Evolutionary conservation across 92 coral and sea anemone species (phyloP), one percentile per base, ranked within the genome.

Genomic region (Anthopleura xanthogrammica): DNA sequence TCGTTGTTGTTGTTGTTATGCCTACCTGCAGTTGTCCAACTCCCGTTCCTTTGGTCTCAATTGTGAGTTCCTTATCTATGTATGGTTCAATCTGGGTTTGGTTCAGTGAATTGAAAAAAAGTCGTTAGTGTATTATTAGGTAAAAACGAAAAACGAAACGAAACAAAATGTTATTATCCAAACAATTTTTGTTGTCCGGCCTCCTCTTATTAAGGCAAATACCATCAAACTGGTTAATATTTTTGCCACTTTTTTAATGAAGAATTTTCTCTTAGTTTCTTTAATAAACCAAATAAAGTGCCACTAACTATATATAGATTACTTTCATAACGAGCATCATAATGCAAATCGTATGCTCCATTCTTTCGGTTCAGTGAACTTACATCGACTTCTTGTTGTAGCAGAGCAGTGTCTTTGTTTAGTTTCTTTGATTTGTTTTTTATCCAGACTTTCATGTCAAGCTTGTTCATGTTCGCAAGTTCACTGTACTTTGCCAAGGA

Each of bases 401-500:
- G 36, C 12, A 64, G 72, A 64, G 36, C 20, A n/a, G 24, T 64
- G 72, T 64, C 72, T 64, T 64, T 64, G 29, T 20, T 64, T 23
- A 64, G 22, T 62, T 80, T 71, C 70, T 22, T 64, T 8, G 72
- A 64, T n/a, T 86, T 36, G 72, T 64, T 64, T 64, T 64, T 64
- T 64, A 64, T 64, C 72, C 72, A 88, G 20, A 93, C 92, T 16
- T 77, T 88, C 66, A 93, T 81, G 77, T 91, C 84, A 77, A 93
- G 85, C 9, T 79, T 79, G 46, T 84, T 82, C 1, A 93, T 93
- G 2, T 84, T 92, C 5, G 95, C 88, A 16, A 62, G 80, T 65
- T 91, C 93, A 78, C 98, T 93, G 87, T 93, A 93, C 75, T 90
- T 88, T 12, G 98, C 94, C 58, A 93, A 78, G n/a, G 98, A 93